Evolutionary conservation across 2,888 invertebrate genomes (phyloP), one percentile per base, ranked within the genome.

Genomic region (Nephrotoma flavescens): DNA sequence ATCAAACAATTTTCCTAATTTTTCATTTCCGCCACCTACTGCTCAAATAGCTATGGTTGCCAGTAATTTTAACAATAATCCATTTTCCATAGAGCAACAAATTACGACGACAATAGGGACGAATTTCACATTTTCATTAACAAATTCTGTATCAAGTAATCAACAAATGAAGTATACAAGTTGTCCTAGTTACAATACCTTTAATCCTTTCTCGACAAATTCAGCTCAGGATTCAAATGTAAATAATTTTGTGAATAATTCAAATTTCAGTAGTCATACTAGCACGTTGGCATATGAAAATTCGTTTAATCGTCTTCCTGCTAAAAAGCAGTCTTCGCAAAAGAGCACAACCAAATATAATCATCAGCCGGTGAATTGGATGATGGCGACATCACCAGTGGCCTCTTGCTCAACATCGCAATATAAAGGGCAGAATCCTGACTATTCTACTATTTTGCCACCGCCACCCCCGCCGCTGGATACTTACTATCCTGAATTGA

Each of bases 121-220:
- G 19, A 87, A 86, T 47, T 88, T 88, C 41, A 87, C 89, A 3
- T 87, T 88, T 84, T 87, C 89, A 0, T 85, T 88, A 41, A 88
- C 88, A 0, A 88, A 88, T 41, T 87, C 88, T 9, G 71, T 7
- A 87, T 87, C 5, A 85, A 88, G 52, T 86, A 41, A 57, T 44
- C 42, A 85, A 19, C 86, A 86, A 86, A 41, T 57, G 41, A 86
- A 86, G 57, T 86, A 86, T 12, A 86, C 86, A 52, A 52, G 52
- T 45, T 86, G 45, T 12, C 47, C 86, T 9, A 86, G 45, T 19
- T 45, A 86, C 41, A 86, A 45, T 41, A 45, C 86, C 0, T 86
- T 11, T 41, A 86, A 86, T 52, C 86, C 86, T 19, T 86, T 86
- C 41, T 86, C 86, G 12, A 86, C 41, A 41, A 45, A 86, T 52